These are phyloP conservation scores for Caenorhabditis parvicauda DNA, from an alignment of 2,888 invertebrate species.

Conservation along the genomic window DNA sequence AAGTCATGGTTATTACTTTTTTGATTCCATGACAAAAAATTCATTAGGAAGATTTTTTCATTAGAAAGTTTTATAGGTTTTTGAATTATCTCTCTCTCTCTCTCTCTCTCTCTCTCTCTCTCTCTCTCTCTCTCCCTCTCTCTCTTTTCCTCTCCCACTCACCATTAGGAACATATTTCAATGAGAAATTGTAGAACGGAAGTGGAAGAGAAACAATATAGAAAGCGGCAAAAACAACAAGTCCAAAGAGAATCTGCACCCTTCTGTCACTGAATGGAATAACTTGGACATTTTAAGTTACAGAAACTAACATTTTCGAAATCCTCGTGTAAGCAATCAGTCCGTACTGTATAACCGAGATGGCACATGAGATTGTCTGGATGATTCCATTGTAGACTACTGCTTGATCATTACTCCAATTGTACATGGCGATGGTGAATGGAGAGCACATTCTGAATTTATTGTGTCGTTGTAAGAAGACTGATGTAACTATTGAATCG, in stretches of 20 bases:
- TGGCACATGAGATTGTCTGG: slow-evolving; percentile 24
- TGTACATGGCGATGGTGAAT: slow-evolving; percentile 41
- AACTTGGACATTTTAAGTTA: not conserved
- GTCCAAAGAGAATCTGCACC: slow-evolving; percentile 28
- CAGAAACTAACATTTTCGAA: slow-evolving; percentile 22
- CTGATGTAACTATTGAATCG: too few relatives aligned
- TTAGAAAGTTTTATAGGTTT: too few relatives aligned
- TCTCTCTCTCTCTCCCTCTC: too few relatives aligned
- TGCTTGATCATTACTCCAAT: slow-evolving; percentile 39
- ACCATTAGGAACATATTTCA: slow-evolving; percentile 29
- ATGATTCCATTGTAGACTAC: slow-evolving; percentile 40
- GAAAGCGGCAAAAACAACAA: slow-evolving; percentile 23
- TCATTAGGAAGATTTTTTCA: too few relatives aligned
- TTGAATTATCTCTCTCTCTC: too few relatives aligned
- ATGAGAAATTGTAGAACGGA: slow-evolving; percentile 26
- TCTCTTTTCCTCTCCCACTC: too few relatives aligned
- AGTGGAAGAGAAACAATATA: slow-evolving; percentile 31
- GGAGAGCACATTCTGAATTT: slow-evolving; percentile 24
- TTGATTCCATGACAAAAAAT: too few relatives aligned
- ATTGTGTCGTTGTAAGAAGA: too few relatives aligned
- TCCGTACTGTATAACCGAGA: slow-evolving; percentile 25
- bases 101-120: too few relatives aligned
- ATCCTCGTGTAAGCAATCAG: slow-evolving; percentile 28
- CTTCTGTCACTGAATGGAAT: slow-evolving; percentile 24
- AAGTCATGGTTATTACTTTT: too few relatives aligned